Base-by-base conservation (phyloP, 1,140 invertebrate species). In the Drosophila aff. region DNA sequence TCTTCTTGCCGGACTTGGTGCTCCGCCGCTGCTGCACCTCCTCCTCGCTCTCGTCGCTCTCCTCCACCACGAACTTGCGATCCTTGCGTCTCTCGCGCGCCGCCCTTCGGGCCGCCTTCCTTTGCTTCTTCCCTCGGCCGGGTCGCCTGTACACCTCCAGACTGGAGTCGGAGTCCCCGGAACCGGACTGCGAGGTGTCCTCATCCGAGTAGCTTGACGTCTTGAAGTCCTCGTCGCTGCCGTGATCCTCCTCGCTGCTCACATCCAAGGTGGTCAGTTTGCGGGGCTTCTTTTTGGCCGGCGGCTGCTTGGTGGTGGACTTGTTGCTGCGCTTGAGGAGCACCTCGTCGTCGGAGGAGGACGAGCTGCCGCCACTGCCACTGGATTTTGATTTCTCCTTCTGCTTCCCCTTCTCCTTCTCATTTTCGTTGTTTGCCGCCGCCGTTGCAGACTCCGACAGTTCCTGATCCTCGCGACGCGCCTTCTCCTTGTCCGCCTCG, bases 211-310 rank as follows among this genome's bases (percentile, higher is more conserved):
- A 87, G 31, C 91, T 92, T n/a, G 92, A 93, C 0, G 92, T 96
- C 82, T 97, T 97, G 76, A 98, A 98, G 92, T 98, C 97, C 93
- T 98, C 97, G 86, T 98, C 97, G 3, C 96, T 97, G 67, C 94
- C 95, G 86, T 97, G 96, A 89, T 97, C 96, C 65, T 97, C 96
- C 63, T 96, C 96, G 44, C 96, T 97, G 36, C 95, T 96, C 5
- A 97, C 95, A 79, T 98, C 97, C 13, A 98, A 93, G 68, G 96
- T 97, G 81, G 97, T 97, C 2, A 98, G 92, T 76, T 96, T 96
- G 2, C 96, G 93, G 31, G 95, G 94, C 82, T 96, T 97, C 76
- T 96, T 96, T 57, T 94, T 94, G 8, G 90, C 80, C 2, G 82
- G 86, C 65, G 60, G 69, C 26, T 81, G 64, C 31, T 79, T 83